Conservation (phyloP, 2,113 vertebrate genomes). For the Dasypus novemcinctus region DNA sequence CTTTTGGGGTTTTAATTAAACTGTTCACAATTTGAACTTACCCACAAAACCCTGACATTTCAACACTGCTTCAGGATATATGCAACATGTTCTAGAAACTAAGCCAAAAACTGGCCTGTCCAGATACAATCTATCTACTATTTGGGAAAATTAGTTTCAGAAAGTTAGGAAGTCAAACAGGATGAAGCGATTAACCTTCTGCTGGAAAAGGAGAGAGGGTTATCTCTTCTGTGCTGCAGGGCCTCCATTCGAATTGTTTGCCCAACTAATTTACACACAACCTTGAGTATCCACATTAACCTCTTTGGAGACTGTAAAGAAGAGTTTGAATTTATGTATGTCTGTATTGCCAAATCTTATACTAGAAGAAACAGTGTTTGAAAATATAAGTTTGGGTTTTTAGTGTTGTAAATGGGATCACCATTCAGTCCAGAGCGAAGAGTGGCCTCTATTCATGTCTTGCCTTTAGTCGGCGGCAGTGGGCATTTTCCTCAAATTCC, state of each 20-base stretch:
- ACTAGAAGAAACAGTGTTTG: not conserved
- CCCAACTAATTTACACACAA: constrained; percentile 61
- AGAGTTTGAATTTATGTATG: constrained; percentile 8
- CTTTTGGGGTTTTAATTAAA: constrained; percentile 41
- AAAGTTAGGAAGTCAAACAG: constrained; percentile 68
- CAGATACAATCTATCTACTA: constrained; percentile 51
- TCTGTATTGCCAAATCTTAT: constrained; percentile 1
- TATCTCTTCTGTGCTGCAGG: constrained; percentile 43
- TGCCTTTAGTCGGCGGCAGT: not conserved
- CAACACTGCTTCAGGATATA: not conserved
- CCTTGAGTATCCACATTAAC: not conserved
- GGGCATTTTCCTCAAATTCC: not conserved
- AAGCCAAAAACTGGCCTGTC: not conserved
- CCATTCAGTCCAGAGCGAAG: not conserved
- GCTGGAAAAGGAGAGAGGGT: constrained; percentile 49
- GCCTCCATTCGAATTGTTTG: constrained; percentile 45
- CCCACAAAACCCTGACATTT: constrained; percentile 43
- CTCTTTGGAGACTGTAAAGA: not conserved
- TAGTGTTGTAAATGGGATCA: not conserved
- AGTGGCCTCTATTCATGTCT: accelerated
- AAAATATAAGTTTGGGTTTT: not conserved
- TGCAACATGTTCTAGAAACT: not conserved
- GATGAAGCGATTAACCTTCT: constrained; percentile 73
- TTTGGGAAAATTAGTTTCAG: constrained; percentile 67
- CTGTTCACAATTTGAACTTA: constrained; percentile 37